These are phyloP conservation scores for Natator depressus DNA, from an alignment of 2,113 vertebrate species.

Conservation along the genomic window DNA sequence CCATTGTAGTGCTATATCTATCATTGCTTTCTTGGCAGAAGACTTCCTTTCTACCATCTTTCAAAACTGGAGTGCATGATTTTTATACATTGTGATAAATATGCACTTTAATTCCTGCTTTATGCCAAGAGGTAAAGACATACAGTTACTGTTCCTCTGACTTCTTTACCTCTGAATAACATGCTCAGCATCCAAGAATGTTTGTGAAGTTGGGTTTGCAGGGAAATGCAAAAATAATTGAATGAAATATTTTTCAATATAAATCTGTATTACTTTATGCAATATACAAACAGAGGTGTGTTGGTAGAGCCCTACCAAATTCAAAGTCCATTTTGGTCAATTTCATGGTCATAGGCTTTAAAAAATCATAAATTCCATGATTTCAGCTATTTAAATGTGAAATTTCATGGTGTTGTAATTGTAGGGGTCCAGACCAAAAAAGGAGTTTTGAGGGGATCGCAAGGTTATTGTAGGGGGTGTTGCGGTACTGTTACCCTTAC, in stretches of 20 bases:
- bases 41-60: slow-evolving; percentile 30
- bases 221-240: neutral
- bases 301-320: too few relatives aligned
- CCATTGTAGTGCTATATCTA: slow-evolving; percentile 54
- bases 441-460: too few relatives aligned
- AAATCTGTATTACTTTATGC: neutral
- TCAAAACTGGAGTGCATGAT: slow-evolving; percentile 33
- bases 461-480: too few relatives aligned
- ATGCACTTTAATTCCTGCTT: slow-evolving; percentile 40
- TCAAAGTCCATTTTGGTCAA: too few relatives aligned
- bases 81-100: slow-evolving; percentile 63
- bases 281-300: neutral
- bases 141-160: slow-evolving; percentile 26
- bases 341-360: too few relatives aligned
- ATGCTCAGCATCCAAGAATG: neutral
- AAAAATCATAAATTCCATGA: too few relatives aligned
- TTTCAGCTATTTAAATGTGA: too few relatives aligned
- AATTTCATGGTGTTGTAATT: too few relatives aligned
- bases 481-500: too few relatives aligned
- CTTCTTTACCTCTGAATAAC: slow-evolving; percentile 3
- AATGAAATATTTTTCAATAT: neutral
- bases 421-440: too few relatives aligned
- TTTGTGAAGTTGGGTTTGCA: slow-evolving; percentile 21
- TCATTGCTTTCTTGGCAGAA: slow-evolving; percentile 60
- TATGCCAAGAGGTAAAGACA: slow-evolving; percentile 59